Evolutionary conservation across 2,113 vertebrate species (phyloP).

Genomic region (Pipra filicauda): DNA sequence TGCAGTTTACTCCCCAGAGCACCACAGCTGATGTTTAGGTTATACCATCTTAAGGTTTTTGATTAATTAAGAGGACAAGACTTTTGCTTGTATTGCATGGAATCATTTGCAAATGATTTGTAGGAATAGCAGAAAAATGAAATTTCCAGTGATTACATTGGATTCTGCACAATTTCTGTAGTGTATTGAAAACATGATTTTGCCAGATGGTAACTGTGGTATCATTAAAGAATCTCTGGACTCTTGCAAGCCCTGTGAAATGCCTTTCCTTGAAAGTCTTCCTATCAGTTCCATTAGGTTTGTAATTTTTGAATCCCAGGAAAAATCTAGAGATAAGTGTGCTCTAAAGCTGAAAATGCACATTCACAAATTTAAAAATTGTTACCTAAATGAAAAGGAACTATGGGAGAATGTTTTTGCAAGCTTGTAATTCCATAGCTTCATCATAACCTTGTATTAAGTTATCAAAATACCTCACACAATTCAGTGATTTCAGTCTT

Average conservation of each 20-base stretch:
- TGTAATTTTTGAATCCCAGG: not conserved
- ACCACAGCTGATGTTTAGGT: not conserved
- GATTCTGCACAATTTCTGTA: not conserved
- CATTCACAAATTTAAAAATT: not conserved
- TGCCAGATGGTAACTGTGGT: not conserved
- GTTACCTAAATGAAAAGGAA: not conserved
- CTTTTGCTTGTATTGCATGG: not conserved
- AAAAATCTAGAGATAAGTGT: not conserved
- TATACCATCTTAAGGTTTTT: not conserved
- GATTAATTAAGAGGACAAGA: not conserved
- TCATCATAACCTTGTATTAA: not conserved
- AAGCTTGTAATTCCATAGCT: not conserved
- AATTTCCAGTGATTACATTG: not conserved
- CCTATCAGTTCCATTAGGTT: not conserved
- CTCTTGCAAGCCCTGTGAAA: not conserved
- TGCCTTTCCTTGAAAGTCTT: not conserved
- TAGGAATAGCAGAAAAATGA: not conserved
- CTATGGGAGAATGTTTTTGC: not conserved
- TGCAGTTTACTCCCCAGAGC: not conserved
- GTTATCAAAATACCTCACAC: not conserved
- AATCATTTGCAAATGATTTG: not conserved
- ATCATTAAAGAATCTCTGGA: not conserved
- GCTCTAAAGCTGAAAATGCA: not conserved
- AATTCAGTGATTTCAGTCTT: not conserved
- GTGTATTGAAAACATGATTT: not conserved